Evolutionary conservation across 2,797 vertebrate species (phyloP).

Genomic region (Arnoldichthys spilopterus): DNA sequence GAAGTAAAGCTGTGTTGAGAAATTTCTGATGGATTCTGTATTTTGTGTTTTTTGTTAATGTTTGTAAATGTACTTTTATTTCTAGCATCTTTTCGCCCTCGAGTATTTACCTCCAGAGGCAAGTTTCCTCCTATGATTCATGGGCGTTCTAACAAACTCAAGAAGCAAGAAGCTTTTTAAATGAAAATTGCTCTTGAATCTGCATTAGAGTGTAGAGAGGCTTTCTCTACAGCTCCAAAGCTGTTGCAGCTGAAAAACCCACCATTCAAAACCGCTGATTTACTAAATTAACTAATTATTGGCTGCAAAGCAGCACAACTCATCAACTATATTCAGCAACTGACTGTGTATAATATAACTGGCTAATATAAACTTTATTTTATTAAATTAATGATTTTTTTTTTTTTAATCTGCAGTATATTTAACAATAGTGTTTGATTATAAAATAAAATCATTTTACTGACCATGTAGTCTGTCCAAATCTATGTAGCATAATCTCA

Average conservation of each 20-base stretch:
- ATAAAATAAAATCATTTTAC: constrained; percentile 18
- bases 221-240: constrained; percentile 32
- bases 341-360: constrained; percentile 37
- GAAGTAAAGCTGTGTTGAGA: neutral
- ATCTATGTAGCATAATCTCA: neutral
- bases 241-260: constrained; percentile 23
- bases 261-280: constrained; percentile 33
- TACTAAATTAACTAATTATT: constrained; percentile 50
- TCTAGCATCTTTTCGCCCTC: constrained; percentile 88
- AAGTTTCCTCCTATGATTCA: constrained; percentile 76
- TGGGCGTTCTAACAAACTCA: constrained; percentile 27
- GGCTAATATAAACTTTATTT: constrained; percentile 28
- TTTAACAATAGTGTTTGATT: constrained; percentile 19
- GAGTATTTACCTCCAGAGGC: constrained; percentile 93
- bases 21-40: neutral
- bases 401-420: neutral
- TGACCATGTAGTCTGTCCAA: neutral
- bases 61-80: constrained; percentile 64
- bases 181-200: constrained; percentile 24
- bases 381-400: constrained; percentile 27
- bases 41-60: constrained; percentile 55
- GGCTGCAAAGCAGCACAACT: constrained; percentile 26
- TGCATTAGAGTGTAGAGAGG: neutral
- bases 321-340: constrained; percentile 33
- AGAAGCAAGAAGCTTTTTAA: constrained; percentile 16